These are phyloP conservation scores for Antigone vipio DNA, from an alignment of 2,113 vertebrate genomes.

Conservation along the genomic window DNA sequence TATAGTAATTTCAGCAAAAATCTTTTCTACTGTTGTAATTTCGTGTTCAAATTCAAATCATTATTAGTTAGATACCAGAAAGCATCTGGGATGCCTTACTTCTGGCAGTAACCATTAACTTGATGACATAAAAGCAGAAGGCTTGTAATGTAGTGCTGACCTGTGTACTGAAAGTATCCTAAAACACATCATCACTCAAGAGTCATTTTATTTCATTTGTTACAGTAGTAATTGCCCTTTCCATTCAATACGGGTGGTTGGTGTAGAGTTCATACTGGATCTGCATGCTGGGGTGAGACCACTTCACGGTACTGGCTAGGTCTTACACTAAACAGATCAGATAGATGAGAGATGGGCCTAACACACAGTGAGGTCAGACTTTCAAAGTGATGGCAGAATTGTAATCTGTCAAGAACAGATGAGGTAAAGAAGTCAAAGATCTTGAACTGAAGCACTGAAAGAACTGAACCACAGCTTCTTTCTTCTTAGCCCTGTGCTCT, in stretches of 20 bases:
- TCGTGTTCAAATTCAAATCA: background rate
- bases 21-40: background rate
- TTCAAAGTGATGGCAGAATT: background rate
- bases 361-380: fast-evolving
- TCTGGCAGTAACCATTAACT: background rate
- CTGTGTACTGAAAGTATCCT: background rate
- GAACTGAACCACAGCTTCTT: background rate
- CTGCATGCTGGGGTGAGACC: background rate
- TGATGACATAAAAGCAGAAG: background rate
- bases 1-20: background rate
- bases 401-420: background rate
- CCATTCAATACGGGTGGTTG: background rate
- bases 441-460: background rate
- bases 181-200: background rate
- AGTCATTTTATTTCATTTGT: background rate
- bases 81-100: background rate
- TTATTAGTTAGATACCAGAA: background rate
- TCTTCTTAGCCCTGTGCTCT: background rate
- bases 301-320: no score
- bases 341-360: background rate
- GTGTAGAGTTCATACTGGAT: background rate
- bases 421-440: background rate
- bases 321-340: background rate
- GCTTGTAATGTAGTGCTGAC: background rate
- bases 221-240: background rate